Conservation (phyloP, 2,888 invertebrate genomes). For the Caenorhabditis sp. region DNA sequence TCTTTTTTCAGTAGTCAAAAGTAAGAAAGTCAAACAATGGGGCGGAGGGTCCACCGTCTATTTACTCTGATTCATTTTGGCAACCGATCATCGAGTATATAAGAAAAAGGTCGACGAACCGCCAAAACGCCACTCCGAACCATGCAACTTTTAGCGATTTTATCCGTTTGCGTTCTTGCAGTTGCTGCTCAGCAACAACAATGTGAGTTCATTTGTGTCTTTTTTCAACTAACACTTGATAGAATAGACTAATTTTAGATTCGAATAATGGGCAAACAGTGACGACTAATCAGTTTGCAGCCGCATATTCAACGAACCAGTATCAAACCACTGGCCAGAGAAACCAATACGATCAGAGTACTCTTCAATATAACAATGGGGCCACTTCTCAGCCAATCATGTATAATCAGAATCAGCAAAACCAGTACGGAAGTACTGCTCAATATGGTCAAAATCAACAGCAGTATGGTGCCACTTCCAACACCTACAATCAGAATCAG, state of each 20-base stretch:
- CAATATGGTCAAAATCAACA: slow-evolving; percentile 39
- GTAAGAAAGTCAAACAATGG: slow-evolving; percentile 59
- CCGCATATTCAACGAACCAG: slow-evolving; percentile 57
- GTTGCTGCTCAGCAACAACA: slow-evolving; percentile 56
- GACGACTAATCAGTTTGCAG: slow-evolving; percentile 61
- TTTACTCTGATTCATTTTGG: slow-evolving; percentile 68
- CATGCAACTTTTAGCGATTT: slow-evolving; percentile 50
- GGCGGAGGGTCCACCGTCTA: slow-evolving; percentile 55
- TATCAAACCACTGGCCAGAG: slow-evolving; percentile 30
- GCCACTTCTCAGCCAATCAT: slow-evolving; percentile 56
- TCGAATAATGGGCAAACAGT: slow-evolving; percentile 56
- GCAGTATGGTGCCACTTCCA: slow-evolving; percentile 35
- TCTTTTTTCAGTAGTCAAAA: slow-evolving; percentile 52
- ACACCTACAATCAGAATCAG: slow-evolving; percentile 21
- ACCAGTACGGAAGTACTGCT: slow-evolving; percentile 39
- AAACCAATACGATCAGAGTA: slow-evolving; percentile 45
- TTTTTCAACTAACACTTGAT: background rate
- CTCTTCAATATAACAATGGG: slow-evolving; percentile 60
- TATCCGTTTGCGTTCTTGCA: slow-evolving; percentile 23
- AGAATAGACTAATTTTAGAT: slow-evolving; percentile 39
- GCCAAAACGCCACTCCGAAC: slow-evolving; percentile 20
- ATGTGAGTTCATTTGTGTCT: slow-evolving; percentile 31
- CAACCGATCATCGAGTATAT: slow-evolving; percentile 62
- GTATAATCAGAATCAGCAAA: slow-evolving; percentile 49
- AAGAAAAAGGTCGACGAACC: slow-evolving; percentile 44